phyloP scores from a whole-genome alignment of 2,797 vertebrate genomes.

The Xenops minutus region DNA sequence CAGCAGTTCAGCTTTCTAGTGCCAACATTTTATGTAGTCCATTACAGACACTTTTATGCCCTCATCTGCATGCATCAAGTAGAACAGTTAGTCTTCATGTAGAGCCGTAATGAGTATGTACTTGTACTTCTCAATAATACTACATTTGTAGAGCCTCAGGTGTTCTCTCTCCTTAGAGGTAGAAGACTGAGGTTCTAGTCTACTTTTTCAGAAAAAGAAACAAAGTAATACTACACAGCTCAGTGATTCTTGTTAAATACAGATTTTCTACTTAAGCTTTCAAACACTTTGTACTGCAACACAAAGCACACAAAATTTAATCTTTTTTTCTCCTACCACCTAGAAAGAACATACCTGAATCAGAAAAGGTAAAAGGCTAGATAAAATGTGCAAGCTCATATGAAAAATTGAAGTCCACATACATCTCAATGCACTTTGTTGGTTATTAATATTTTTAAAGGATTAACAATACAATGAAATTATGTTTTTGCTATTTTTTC shows the following conservation, averaged over 20 bases:
- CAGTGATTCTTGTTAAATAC: background rate
- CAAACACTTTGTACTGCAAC: background rate
- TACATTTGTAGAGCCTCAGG: background rate
- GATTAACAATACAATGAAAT: background rate
- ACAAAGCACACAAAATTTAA: background rate
- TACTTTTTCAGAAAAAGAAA: background rate
- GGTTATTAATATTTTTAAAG: background rate
- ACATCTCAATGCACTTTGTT: background rate
- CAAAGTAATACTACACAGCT: background rate
- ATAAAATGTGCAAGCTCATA: background rate
- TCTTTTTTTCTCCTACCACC: background rate
- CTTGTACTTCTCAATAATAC: background rate
- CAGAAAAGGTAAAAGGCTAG: background rate
- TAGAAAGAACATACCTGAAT: background rate
- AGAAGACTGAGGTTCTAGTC: background rate
- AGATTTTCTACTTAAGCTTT: background rate
- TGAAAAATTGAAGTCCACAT: background rate
- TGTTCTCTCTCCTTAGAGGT: background rate
- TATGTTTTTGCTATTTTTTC: background rate
- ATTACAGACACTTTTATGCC: background rate
- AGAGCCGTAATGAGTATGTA: background rate
- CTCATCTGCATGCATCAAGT: background rate
- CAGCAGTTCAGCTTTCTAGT: background rate
- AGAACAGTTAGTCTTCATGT: background rate
- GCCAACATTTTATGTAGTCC: background rate